Evolutionary conservation across 2,888 invertebrate genomes (phyloP), one percentile per base, ranked within the genome.

Genomic region (Abrostola triplasia): DNA sequence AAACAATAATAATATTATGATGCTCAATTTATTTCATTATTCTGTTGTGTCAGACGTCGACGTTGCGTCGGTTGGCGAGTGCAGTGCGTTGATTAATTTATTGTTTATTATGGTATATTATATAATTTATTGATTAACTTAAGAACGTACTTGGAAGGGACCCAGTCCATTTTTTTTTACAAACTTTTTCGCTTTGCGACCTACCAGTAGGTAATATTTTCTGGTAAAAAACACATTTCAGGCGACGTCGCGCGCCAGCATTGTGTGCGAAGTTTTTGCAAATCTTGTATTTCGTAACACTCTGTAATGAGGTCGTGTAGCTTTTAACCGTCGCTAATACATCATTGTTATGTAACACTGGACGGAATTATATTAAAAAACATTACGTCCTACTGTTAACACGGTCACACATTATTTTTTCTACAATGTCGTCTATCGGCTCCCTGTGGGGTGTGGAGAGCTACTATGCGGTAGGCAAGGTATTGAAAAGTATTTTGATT

Each of bases 301-400:
- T 35, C 38, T 36, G 69, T 66, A 79, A 76, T 72, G 75, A 71
- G 79, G 79, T 68, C 79, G 41, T 63, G 55, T 49, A 65, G 79
- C 73, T 77, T 77, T 77, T 73, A 78, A 75, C 77, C 63, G 64
- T 57, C 59, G 47, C 71, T 64, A 77, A 83, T 83, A 71, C 72
- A 79, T 83, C 81, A 80, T 81, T 79, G 77, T 84, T 84, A 79
- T 78, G 40, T 78, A 83, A 84, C 67, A 67, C 54, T 48, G 59
- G 40, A 64, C 70, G 65, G 72, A 59, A 73, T 70, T 70, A 63
- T 53, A 64, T 62, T 48, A 41, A 57, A 61, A 70, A 56, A 52
- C 52, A 24, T 51, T 62, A 44, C 24, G 53, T 49, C 63, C 51
- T 54, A 47, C 58, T 44, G 61, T 51, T 67, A 78, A 80, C 75